Percentiles rank a stretch among this genome's conserved stretches.
phyloP scores from a whole-genome alignment of 2,888 invertebrate species.

The Dolichomitus sp. region DNA sequence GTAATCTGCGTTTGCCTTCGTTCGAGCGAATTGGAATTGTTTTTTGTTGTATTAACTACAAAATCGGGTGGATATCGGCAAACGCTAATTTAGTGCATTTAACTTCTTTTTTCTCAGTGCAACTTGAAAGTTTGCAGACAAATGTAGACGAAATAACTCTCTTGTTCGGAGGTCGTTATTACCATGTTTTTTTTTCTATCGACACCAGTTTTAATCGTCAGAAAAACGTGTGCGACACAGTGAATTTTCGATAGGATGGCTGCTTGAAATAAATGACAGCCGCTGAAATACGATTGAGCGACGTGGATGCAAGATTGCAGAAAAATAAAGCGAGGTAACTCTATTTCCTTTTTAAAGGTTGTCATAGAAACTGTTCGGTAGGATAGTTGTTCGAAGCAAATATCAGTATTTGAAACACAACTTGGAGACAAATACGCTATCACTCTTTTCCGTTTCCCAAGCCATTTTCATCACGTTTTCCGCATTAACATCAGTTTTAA shows the following conservation, averaged over 20 bases:
- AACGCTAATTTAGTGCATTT: too few species aligned
- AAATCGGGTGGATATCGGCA: too few species aligned
- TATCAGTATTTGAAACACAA: neutral
- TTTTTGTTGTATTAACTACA: neutral
- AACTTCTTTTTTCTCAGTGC: too few species aligned
- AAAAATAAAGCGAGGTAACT: neutral
- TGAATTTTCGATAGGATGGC: neutral
- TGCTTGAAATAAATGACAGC: neutral
- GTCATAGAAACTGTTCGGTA: neutral
- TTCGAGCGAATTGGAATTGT: too few species aligned
- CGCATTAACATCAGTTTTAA: too few species aligned
- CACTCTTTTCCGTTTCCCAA: too few species aligned
- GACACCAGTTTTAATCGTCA: neutral
- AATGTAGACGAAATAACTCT: too few species aligned
- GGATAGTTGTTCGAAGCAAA: neutral
- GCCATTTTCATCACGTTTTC: too few species aligned
- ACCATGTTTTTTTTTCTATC: neutral
- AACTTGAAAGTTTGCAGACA: too few species aligned
- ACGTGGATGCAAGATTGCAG: neutral
- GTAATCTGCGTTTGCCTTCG: too few species aligned
- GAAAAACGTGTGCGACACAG: neutral
- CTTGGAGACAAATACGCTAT: too few species aligned
- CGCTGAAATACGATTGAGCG: neutral
- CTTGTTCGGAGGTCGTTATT: too few species aligned
- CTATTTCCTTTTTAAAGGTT: neutral